Percentiles rank a stretch among this genome's conserved stretches.
Evolutionary conservation across 1,140 invertebrate species (phyloP).

Genomic region (Orussus abietinus): DNA sequence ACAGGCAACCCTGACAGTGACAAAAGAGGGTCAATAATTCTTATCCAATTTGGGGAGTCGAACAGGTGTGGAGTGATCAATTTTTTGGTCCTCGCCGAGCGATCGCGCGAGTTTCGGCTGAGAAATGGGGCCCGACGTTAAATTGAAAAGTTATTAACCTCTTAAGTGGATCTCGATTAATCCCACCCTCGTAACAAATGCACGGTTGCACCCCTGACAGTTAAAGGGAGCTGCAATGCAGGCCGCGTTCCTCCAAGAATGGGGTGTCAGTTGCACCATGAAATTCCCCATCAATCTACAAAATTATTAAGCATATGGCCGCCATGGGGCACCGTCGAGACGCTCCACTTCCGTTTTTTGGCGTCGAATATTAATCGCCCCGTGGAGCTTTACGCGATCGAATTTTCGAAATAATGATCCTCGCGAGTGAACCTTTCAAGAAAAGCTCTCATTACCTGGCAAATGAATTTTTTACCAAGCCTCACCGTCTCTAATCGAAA

Average conservation of each 20-base stretch:
- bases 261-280: conserved; percentile 45
- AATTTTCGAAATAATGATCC: too few relatives aligned
- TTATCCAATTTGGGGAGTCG: too few relatives aligned
- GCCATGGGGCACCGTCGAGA: conserved; percentile 14
- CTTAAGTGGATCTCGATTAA: conserved; percentile 32
- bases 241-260: conserved; percentile 16
- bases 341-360: conserved; percentile 15
- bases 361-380: conserved; percentile 21
- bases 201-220: conserved; percentile 7
- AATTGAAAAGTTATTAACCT: conserved; percentile 36
- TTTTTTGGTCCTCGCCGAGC: not conserved
- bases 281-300: conserved; percentile 42
- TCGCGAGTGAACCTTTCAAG: too few relatives aligned
- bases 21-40: too few relatives aligned
- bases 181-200: conserved; percentile 23
- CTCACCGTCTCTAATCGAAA: too few relatives aligned
- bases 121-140: conserved; percentile 12
- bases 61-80: too few relatives aligned
- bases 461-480: too few relatives aligned
- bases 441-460: too few relatives aligned
- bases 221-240: conserved; percentile 13
- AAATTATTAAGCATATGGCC: conserved; percentile 42
- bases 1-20: too few relatives aligned
- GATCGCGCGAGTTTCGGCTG: not conserved
- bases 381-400: too few relatives aligned